Evolutionary conservation across 2,797 vertebrate genomes (phyloP).

Genomic region (Anas bernieri): DNA sequence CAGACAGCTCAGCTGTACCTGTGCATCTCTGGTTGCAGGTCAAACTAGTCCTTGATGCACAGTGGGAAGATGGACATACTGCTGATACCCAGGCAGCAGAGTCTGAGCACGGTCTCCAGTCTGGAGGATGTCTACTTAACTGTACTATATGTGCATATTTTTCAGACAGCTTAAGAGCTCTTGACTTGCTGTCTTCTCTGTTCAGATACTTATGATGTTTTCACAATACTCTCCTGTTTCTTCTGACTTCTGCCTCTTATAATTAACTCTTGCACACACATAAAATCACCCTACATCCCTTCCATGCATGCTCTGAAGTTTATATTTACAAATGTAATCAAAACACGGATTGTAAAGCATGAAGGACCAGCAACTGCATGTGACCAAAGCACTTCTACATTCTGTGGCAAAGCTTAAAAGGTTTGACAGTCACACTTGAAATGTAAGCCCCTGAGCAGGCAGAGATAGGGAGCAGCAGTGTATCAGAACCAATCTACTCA

Average conservation of each 20-base stretch:
- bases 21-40: accelerated
- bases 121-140: background rate
- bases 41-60: background rate
- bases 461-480: background rate
- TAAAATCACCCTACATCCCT: background rate
- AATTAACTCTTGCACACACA: background rate
- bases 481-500: background rate
- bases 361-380: background rate
- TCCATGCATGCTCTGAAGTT: background rate
- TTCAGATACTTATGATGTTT: background rate
- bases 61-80: background rate
- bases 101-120: background rate
- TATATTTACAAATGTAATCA: background rate
- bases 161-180: background rate
- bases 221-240: background rate
- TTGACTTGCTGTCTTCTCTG: background rate
- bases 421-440: background rate
- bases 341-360: background rate
- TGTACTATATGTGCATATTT: background rate
- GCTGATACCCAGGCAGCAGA: background rate
- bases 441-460: background rate
- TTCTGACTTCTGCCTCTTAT: background rate
- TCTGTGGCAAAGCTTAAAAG: background rate
- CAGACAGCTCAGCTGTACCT: background rate
- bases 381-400: background rate